These are phyloP conservation scores for Drosophila mojavensis DNA, from an alignment of 1,140 invertebrate genomes.

Conservation along the genomic window DNA sequence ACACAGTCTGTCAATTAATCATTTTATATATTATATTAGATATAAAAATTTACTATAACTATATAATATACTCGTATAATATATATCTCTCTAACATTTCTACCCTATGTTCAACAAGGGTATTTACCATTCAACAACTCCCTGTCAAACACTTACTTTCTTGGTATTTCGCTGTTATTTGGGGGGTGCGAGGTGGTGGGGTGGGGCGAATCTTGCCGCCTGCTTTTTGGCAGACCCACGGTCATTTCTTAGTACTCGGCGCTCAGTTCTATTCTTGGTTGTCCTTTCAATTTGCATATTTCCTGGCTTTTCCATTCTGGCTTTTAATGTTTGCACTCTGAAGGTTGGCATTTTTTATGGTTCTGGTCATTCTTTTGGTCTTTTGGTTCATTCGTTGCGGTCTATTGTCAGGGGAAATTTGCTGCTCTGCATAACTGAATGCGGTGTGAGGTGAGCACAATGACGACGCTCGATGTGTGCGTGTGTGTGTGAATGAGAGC, in stretches of 20 bases:
- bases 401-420: conserved; percentile 78
- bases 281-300: conserved; percentile 78
- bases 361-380: conserved; percentile 52
- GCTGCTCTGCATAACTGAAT: conserved; percentile 38
- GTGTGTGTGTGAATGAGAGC: conserved; percentile 12
- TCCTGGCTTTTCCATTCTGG: conserved; percentile 36
- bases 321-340: conserved; percentile 65
- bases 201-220: background rate
- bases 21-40: too few species aligned
- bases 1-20: too few species aligned
- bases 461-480: background rate
- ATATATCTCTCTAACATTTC: too few species aligned
- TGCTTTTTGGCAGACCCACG: background rate
- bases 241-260: conserved; percentile 1
- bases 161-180: conserved; percentile 12
- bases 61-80: too few species aligned
- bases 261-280: conserved; percentile 14
- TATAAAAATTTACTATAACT: too few species aligned
- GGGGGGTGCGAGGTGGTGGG: background rate
- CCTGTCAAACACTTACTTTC: too few species aligned
- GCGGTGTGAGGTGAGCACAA: conserved; percentile 24
- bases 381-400: conserved; percentile 21
- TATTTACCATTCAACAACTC: too few species aligned
- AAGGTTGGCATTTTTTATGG: conserved; percentile 44
- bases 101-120: too few species aligned